phyloP scores from a whole-genome alignment of 2,797 vertebrate species.

The Eutrigla gurnardus region DNA sequence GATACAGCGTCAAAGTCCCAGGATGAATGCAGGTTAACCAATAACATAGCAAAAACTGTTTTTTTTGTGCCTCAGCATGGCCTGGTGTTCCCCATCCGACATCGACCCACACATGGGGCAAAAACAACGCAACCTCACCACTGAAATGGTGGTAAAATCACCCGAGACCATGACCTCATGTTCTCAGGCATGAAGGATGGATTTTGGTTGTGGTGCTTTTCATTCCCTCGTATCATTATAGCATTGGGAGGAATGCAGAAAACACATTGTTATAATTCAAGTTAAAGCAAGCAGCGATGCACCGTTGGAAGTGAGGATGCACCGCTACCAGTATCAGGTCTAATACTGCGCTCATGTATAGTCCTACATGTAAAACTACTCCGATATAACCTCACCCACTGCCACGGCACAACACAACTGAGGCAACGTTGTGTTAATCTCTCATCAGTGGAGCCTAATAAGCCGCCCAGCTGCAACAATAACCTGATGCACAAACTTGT shows the following conservation, averaged over 20 bases:
- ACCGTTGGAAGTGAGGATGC: neutral
- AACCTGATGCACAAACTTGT: too few species aligned
- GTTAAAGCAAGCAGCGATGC: conserved; percentile 23
- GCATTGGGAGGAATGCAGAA: conserved; percentile 20
- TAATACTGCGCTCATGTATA: too few species aligned
- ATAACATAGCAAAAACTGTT: neutral
- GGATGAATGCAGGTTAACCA: neutral
- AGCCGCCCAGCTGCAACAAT: too few species aligned
- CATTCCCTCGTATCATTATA: conserved; percentile 17
- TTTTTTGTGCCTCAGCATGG: neutral
- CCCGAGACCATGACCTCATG: conserved; percentile 18
- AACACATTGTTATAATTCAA: conserved; percentile 19
- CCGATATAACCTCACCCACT: too few species aligned
- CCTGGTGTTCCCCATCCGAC: neutral
- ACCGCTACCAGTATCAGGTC: too few species aligned
- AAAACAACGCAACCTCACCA: conserved; percentile 20
- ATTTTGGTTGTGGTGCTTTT: conserved; percentile 2
- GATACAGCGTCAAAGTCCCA: neutral
- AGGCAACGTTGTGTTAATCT: too few species aligned
- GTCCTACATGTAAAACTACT: too few species aligned
- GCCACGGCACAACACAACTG: too few species aligned
- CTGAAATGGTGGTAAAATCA: conserved; percentile 11
- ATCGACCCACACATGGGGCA: conserved; percentile 1
- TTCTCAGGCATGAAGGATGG: conserved; percentile 17
- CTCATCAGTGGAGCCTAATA: too few species aligned